Base-by-base conservation (phyloP, 2,797 vertebrate species). In the Tarsius wallacei region DNA sequence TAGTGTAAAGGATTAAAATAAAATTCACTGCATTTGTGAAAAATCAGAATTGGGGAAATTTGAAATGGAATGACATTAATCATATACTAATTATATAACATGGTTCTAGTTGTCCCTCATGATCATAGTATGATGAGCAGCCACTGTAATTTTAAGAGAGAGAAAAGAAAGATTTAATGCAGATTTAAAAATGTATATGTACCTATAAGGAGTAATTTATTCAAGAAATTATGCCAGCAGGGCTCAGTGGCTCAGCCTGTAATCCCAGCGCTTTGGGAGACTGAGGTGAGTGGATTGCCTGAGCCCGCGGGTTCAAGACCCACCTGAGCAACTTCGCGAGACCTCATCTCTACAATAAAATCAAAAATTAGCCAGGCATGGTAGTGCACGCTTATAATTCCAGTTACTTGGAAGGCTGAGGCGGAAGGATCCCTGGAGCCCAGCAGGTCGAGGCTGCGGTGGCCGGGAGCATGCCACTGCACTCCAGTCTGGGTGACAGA, bases 1-100 rank as follows among this genome's bases (percentile, higher is more conserved):
- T 15, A 70, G 68, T 7, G 12, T 64, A 49, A 85, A 70, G 74
- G 66, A 64, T 0, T 53, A 51, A 70, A 91, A 82, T 71, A 51
- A 93, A 83, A 91, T 76, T 63, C 47, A 84, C 14, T 88, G 85
- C 21, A 16, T 51, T 66, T 76, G 53, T 36, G 47, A 93, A 71
- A 94, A 81, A 33, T 68, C 36, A 84, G 21, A 36, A 74, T 73
- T 42, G 73, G n/a, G 31, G 55, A 53, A 87, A 71, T 12, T 55
- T 26, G 36, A 55, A 33, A 33, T 63, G 70, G 21, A 78, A 82
- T 24, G 42, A 15, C 28, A 36, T 76, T 55, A 49, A 61, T 55
- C n/a, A 17, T n/a, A 24, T n/a, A 36, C 49, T 47, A 57, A 9
- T 76, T 49, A 64, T 2, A 76, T 51, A 71, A 53, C 26, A 36